Conservation (phyloP, 2,113 vertebrate species). For the Saccopteryx bilineata region DNA sequence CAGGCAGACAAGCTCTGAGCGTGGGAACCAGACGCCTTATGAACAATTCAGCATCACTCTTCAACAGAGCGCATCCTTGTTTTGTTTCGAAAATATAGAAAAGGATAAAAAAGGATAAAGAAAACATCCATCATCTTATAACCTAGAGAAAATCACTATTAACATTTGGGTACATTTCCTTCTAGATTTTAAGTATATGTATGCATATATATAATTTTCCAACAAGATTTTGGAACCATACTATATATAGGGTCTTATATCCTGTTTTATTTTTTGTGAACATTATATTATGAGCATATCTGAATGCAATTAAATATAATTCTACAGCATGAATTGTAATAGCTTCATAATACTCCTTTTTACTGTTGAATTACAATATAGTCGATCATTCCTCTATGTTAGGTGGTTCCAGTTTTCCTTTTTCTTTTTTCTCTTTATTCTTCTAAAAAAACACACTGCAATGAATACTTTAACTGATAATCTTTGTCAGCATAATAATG, state of each 20-base stretch:
- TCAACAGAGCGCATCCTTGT: not conserved
- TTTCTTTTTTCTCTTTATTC: not conserved
- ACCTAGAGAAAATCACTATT: not conserved
- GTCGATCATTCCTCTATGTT: not conserved
- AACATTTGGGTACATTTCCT: not conserved
- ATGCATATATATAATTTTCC: not conserved
- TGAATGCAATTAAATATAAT: slow-evolving; percentile 30
- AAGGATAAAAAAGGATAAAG: not conserved
- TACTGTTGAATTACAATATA: not conserved
- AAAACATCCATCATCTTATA: not conserved
- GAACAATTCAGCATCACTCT: not conserved
- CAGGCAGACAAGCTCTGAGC: not conserved
- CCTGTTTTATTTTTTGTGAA: slow-evolving; percentile 1
- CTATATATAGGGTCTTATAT: not conserved
- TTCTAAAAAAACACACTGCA: not conserved
- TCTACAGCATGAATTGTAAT: not conserved
- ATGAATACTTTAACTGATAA: not conserved
- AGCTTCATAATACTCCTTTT: not conserved
- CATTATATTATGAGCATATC: not conserved
- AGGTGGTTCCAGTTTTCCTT: not conserved
- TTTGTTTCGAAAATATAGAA: not conserved
- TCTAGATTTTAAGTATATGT: not conserved
- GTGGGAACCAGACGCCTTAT: not conserved
- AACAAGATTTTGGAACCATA: not conserved
- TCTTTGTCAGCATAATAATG: not conserved